Base-by-base conservation (phyloP, 2,797 vertebrate genomes). In the Balearica regulorum region DNA sequence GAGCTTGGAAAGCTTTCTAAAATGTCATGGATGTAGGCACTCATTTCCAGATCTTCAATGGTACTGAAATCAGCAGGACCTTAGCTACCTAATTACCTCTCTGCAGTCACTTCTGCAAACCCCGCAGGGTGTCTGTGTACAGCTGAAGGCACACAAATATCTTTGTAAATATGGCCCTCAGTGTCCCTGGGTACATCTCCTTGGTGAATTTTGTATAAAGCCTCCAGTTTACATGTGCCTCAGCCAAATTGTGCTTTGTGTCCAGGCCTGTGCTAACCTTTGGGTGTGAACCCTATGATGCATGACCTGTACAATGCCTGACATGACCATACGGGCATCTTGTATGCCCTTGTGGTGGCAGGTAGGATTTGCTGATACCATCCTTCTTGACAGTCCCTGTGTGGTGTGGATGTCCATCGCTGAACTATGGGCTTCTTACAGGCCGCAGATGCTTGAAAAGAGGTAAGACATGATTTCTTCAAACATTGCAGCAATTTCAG, bases 221-320 rank as follows among this genome's bases (percentile, higher is more conserved):
- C 6, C 9, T 64, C 18, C 37, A 43, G 7, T 33, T 75, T 54
- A 17, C 14, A 16, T 0, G 0, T 68, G 24, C 4, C 28, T 85
- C 37, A 76, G 44, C 2, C 14, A 60, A 87, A 73, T 0, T 44
- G 17, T 44, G 2, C 9, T 81, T 78, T 80, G 11, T 37, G 43
- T 35, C n/a, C 31, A 70, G 25, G 8, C 6, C 19, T 73, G 8
- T 2, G 3, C 8, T 84, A 73, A 43, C 5, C 44, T 87, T 76
- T 21, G 43, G 2, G 8, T 4, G 2, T 48, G 12, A 82, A 44
- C 3, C 5, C 17, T 46, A 20, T 0, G 0, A 77, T 13, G 4
- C 19, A 20, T 55, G 37, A 83, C 16, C 72, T 43, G 31, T 11
- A 13, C 0, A 0, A 43, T 39, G 39, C 24, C 37, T 68, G 83